phyloP scores from a whole-genome alignment of 2,113 vertebrate species.

The Eolophus roseicapilla region DNA sequence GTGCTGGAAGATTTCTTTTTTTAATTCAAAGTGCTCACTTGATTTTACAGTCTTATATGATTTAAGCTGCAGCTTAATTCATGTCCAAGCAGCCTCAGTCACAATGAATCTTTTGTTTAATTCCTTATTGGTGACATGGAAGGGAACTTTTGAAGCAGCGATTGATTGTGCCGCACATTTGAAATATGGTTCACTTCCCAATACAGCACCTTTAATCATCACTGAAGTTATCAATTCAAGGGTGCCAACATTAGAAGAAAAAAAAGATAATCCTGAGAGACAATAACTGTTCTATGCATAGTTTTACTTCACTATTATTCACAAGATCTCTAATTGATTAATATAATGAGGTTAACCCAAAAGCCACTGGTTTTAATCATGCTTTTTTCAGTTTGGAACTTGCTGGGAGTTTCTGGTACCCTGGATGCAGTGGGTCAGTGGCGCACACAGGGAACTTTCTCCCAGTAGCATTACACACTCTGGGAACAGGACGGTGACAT shows the following conservation, averaged over 20 bases:
- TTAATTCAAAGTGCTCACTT: not conserved
- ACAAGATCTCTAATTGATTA: not conserved
- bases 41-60: not conserved
- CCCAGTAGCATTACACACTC: not conserved
- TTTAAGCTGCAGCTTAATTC: not conserved
- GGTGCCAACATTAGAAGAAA: not conserved
- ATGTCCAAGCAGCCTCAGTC: not conserved
- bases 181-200: conserved; percentile 5
- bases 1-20: not conserved
- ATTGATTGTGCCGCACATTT: not conserved
- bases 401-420: not conserved
- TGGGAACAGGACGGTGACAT: not conserved
- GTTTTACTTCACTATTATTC: not conserved
- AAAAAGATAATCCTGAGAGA: not conserved
- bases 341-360: not conserved
- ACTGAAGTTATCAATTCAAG: conserved; percentile 25
- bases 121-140: not conserved
- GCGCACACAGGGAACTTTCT: not conserved
- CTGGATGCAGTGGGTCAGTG: not conserved
- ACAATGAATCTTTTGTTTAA: conserved; percentile 29
- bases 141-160: not conserved
- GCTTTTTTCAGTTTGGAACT: not conserved
- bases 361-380: not conserved
- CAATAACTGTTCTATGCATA: not conserved
- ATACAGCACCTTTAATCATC: not conserved